Percentiles rank a stretch among this genome's conserved stretches.
Conservation (phyloP, 2,113 vertebrate species). For the Theristicus caerulescens region DNA sequence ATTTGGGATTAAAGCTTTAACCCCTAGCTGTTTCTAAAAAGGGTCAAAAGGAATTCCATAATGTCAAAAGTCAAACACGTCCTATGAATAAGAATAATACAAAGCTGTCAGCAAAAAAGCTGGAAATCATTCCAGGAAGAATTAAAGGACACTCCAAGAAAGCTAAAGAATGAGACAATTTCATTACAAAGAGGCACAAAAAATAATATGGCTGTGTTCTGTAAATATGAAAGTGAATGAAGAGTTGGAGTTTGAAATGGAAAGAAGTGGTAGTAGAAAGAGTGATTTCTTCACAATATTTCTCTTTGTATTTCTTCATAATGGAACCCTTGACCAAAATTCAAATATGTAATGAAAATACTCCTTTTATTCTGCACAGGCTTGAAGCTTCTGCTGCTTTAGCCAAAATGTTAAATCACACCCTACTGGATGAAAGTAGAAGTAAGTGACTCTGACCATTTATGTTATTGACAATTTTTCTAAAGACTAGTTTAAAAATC, state of each 20-base stretch:
- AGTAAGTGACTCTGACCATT: background rate
- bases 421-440: background rate
- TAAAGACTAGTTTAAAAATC: background rate
- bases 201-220: background rate
- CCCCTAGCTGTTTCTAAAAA: background rate
- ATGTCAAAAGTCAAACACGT: background rate
- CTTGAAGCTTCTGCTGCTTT: background rate
- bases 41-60: background rate
- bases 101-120: background rate
- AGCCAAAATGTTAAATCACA: background rate
- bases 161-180: background rate
- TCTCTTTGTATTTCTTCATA: background rate
- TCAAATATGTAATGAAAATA: background rate
- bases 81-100: background rate
- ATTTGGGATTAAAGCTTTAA: background rate
- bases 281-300: background rate
- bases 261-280: background rate
- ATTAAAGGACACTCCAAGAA: background rate
- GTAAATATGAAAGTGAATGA: background rate
- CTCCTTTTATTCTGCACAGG: background rate
- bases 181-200: background rate
- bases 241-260: background rate
- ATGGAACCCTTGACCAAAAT: background rate
- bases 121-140: background rate
- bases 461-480: background rate